These are phyloP conservation scores for Bemisia tabaci DNA, from an alignment of 1,140 invertebrate species.

Conservation along the genomic window DNA sequence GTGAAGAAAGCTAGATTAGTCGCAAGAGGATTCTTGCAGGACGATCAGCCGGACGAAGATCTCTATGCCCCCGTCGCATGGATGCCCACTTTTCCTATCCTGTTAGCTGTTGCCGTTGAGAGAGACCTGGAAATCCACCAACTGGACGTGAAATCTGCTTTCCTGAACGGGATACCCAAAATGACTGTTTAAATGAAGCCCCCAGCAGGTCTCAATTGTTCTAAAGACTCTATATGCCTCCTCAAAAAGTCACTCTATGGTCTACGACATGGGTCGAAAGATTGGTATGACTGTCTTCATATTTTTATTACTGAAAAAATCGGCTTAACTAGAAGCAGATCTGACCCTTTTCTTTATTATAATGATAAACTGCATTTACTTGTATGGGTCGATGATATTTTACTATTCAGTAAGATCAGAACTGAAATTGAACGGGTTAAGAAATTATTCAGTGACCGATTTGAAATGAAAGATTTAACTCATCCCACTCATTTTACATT, in stretches of 20 bases:
- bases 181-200: slow-evolving; percentile 24
- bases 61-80: slow-evolving; percentile 28
- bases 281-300: slow-evolving; percentile 20
- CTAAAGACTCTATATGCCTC: slow-evolving; percentile 3
- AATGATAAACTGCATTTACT: not conserved
- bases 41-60: slow-evolving; percentile 22
- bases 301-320: slow-evolving; percentile 2
- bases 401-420: not conserved
- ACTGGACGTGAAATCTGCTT: slow-evolving; percentile 32
- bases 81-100: slow-evolving; percentile 26
- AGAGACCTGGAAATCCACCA: slow-evolving; percentile 26
- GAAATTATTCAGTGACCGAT: not conserved
- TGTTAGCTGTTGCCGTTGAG: slow-evolving; percentile 28
- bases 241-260: slow-evolving; percentile 22
- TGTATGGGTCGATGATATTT: slow-evolving; percentile 14
- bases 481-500: slow-evolving; percentile 4
- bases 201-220: slow-evolving; percentile 16
- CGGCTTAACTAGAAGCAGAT: slow-evolving; percentile 5
- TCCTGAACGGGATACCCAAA: slow-evolving; percentile 29
- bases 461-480: slow-evolving; percentile 14
- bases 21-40: slow-evolving; percentile 6
- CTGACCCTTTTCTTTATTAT: slow-evolving; percentile 14
- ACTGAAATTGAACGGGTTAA: not conserved
- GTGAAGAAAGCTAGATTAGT: slow-evolving; percentile 18
- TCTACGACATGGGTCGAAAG: slow-evolving; percentile 18